These are phyloP conservation scores for Anableps anableps DNA, from an alignment of 2,797 vertebrate species.

Conservation along the genomic window DNA sequence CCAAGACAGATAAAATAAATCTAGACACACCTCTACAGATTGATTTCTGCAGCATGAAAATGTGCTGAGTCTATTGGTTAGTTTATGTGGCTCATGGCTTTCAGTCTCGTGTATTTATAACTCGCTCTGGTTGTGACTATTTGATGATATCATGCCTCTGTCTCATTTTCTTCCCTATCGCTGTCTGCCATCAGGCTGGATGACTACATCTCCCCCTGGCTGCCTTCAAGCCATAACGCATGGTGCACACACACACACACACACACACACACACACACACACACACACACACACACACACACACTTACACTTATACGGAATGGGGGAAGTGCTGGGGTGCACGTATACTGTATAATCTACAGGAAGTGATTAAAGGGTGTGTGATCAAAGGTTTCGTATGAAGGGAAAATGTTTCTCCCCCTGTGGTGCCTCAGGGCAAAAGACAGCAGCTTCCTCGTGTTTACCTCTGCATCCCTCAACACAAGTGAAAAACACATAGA, in stretches of 20 bases:
- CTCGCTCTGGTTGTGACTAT: conserved; percentile 20
- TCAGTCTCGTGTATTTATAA: conserved; percentile 34
- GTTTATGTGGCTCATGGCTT: conserved; percentile 15
- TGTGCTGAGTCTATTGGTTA: conserved; percentile 18
- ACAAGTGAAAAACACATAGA: neutral
- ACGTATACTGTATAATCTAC: conserved; percentile 73
- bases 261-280: conserved; percentile 12
- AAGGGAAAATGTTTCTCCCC: conserved; percentile 66
- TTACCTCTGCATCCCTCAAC: conserved; percentile 11
- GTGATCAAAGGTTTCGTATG: conserved; percentile 67
- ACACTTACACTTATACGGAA: neutral
- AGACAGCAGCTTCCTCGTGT: conserved; percentile 42
- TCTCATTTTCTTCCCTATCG: conserved; percentile 64
- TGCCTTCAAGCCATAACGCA: conserved; percentile 39
- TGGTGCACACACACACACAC: conserved; percentile 1
- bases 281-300: conserved; percentile 22
- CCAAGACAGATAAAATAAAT: neutral
- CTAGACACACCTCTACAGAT: neutral
- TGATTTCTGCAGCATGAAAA: conserved; percentile 23
- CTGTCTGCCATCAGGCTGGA: conserved; percentile 65
- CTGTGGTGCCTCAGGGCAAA: conserved; percentile 33
- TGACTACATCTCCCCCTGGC: conserved; percentile 52
- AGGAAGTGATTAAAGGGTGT: conserved; percentile 74
- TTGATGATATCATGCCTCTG: conserved; percentile 59
- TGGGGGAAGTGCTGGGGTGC: conserved; percentile 60